phyloP scores from a whole-genome alignment of 2,113 vertebrate species.

The Trachemys scripta region DNA sequence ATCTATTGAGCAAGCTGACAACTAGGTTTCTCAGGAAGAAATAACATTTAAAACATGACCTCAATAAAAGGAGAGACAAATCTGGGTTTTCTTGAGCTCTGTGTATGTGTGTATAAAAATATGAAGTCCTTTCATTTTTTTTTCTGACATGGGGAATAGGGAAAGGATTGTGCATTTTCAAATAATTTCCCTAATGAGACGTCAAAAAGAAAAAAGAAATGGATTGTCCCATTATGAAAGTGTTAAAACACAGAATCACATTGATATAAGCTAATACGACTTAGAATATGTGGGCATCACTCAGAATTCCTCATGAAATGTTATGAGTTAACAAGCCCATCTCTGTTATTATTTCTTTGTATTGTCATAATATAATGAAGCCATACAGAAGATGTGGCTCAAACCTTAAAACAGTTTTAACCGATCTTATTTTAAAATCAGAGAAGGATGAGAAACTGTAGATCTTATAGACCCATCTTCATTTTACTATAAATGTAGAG shows the following conservation, averaged over 20 bases:
- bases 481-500: neutral
- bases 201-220: neutral
- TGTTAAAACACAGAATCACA: neutral
- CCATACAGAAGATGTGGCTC: neutral
- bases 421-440: neutral
- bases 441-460: neutral
- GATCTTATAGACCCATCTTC: neutral
- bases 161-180: neutral
- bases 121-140: neutral
- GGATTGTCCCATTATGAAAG: neutral
- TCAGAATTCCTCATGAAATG: neutral
- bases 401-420: neutral
- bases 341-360: neutral
- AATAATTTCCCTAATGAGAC: constrained; percentile 8
- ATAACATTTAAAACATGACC: neutral
- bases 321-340: neutral
- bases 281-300: neutral
- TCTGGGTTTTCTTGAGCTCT: neutral
- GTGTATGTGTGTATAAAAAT: neutral
- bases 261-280: neutral
- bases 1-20: neutral
- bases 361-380: neutral
- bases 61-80: neutral
- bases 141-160: neutral
- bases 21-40: neutral